Evolutionary conservation across 2,888 invertebrate species (phyloP), one percentile per base, ranked within the genome.

Genomic region (Pseudococcus jackbeardsleyi): DNA sequence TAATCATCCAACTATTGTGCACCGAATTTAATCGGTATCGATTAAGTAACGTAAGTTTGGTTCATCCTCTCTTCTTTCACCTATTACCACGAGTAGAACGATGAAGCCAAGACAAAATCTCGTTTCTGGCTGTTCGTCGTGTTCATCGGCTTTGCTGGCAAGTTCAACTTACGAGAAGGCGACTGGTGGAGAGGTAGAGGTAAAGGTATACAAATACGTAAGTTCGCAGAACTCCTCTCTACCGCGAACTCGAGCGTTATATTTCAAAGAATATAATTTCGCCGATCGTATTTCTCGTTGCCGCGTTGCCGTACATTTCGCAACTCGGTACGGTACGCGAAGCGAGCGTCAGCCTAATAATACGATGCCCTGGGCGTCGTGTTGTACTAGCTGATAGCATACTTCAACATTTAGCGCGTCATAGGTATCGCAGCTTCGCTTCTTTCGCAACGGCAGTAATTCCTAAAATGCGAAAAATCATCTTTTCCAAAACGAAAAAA

Each of bases 181-280:
- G 42, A 42, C 42, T 42, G 5, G 48, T 50, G 12, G 26, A n/a
- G n/a, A n/a, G n/a, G n/a, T n/a, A n/a, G n/a, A n/a, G n/a, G n/a
- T n/a, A n/a, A n/a, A 33, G 26, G 26, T 33, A 33, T 33, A 33
- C 26, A 33, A 33, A 33, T 50, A 50, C 42, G 42, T 42, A 42
- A 42, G 42, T 42, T 42, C 42, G 54, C n/a, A n/a, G 15, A n/a
- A n/a, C 17, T 54, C n/a, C 54, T 54, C 54, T 54, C 8, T 6
- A n/a, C 54, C n/a, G 5, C n/a, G 5, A 0, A n/a, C n/a, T 54
- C 5, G 7, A n/a, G 54, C n/a, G 54, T 54, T n/a, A 54, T 54
- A 54, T 54, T 54, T 54, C 54, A 54, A 54, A 54, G n/a, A 54
- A 54, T 54, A 54, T 54, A 54, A 54, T 54, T 54, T 54, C 54